A percentile compares a stretch with the other conserved stretches of the same genome.
Evolutionary conservation across 2,888 invertebrate genomes (phyloP).

Genomic region (Melikaiella ostensackeni): DNA sequence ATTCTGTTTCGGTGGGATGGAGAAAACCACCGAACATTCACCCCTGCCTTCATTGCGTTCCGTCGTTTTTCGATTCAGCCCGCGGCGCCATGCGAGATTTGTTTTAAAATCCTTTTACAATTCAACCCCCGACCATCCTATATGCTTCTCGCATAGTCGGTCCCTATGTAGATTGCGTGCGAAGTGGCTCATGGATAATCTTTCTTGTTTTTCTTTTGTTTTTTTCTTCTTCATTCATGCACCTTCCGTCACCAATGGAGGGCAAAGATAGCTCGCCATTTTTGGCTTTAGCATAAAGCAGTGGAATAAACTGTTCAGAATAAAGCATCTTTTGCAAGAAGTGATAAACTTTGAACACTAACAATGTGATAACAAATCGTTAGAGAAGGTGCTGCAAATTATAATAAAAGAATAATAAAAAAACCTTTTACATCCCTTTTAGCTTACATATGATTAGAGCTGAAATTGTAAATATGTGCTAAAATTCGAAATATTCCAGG

Average conservation of each 20-base stretch:
- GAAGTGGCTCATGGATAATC: slow-evolving; percentile 66
- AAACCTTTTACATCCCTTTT: not conserved
- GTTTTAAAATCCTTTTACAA: slow-evolving; percentile 77
- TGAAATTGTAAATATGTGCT: not conserved
- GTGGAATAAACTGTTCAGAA: too few relatives aligned
- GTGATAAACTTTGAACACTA: not conserved
- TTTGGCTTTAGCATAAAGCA: not conserved
- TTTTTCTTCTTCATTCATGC: slow-evolving; percentile 49
- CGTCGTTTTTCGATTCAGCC: slow-evolving; percentile 72
- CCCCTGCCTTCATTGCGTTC: slow-evolving; percentile 67
- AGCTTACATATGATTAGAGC: not conserved
- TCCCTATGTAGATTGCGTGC: slow-evolving; percentile 69
- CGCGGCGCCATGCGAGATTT: slow-evolving; percentile 73
- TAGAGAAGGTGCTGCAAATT: too few relatives aligned
- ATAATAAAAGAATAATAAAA: not conserved
- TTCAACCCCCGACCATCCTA: slow-evolving; percentile 58
- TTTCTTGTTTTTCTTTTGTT: slow-evolving; percentile 54
- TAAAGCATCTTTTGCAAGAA: too few relatives aligned
- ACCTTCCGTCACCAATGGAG: not conserved
- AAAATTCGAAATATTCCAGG: not conserved
- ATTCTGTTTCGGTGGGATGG: slow-evolving; percentile 52
- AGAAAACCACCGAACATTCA: slow-evolving; percentile 70
- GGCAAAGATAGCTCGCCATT: not conserved
- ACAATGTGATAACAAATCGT: not conserved
- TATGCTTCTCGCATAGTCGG: slow-evolving; percentile 47